Percentiles rank a stretch among this genome's conserved stretches.
Evolutionary conservation across 2,797 vertebrate genomes (phyloP).

Genomic region (Falco naumanni): DNA sequence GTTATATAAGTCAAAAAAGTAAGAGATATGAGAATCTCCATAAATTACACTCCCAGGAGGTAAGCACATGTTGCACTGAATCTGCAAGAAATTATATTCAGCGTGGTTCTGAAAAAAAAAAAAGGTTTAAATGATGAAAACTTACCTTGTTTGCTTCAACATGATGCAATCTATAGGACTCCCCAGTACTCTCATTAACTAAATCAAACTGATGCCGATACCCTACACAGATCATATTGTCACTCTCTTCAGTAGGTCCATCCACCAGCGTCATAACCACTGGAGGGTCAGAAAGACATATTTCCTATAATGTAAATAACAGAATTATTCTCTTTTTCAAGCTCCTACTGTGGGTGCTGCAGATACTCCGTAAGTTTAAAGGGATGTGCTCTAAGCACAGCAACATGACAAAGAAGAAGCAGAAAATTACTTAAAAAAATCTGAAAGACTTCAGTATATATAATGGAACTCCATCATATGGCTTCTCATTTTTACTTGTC

Average conservation of each 20-base stretch:
- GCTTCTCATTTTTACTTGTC: neutral
- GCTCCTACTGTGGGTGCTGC: neutral
- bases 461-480: neutral
- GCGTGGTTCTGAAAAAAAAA: neutral
- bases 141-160: constrained; percentile 93
- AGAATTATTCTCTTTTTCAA: constrained; percentile 6
- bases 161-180: constrained; percentile 91
- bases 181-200: constrained; percentile 97
- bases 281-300: constrained; percentile 94
- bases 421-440: neutral
- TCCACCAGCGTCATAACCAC: constrained; percentile 94
- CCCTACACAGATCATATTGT: constrained; percentile 98
- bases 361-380: neutral
- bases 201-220: constrained; percentile 97
- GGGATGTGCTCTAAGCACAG: neutral
- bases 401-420: neutral
- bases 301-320: constrained; percentile 81
- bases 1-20: neutral
- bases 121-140: neutral
- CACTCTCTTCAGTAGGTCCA: constrained; percentile 92
- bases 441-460: neutral
- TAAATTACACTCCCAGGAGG: neutral
- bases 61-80: neutral
- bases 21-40: neutral
- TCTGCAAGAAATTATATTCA: neutral